These are phyloP conservation scores for Eilema caniola DNA, from an alignment of 2,888 invertebrate genomes.

Conservation along the genomic window DNA sequence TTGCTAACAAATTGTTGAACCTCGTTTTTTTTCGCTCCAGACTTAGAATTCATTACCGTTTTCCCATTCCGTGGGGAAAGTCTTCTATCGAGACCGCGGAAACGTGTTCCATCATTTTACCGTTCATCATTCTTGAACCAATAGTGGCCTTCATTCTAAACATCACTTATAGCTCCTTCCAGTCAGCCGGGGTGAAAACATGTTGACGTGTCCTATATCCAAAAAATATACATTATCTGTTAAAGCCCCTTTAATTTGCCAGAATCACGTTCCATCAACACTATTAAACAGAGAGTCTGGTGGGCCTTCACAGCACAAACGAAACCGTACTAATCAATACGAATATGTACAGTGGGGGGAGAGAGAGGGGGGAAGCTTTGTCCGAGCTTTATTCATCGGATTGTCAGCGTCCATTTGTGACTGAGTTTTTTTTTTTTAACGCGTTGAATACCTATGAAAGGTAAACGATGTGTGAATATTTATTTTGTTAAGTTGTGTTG, in stretches of 20 bases:
- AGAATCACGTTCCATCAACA: background rate
- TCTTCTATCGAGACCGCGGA: background rate
- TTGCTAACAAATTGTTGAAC: too few species aligned
- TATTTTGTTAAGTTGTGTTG: background rate
- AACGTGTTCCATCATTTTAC: background rate
- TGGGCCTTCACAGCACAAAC: background rate
- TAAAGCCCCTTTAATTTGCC: background rate
- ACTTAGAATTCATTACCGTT: background rate
- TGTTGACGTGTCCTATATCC: background rate
- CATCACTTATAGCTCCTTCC: background rate
- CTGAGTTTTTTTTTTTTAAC: slow-evolving; percentile 6
- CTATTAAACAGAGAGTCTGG: background rate
- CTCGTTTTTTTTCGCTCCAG: background rate
- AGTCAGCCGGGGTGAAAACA: background rate
- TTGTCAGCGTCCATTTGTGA: background rate
- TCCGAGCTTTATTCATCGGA: slow-evolving; percentile 5
- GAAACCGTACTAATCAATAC: slow-evolving; percentile 14
- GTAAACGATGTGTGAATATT: background rate
- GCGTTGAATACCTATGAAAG: slow-evolving; percentile 1
- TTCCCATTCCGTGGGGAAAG: background rate
- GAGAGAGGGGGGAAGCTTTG: background rate
- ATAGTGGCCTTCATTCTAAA: background rate
- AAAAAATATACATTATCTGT: background rate
- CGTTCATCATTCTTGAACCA: background rate
- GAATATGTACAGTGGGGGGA: slow-evolving; percentile 10